Evolutionary conservation across 2,797 vertebrate species (phyloP), one percentile per base, ranked within the genome.

Genomic region (Clarias pachynema): DNA sequence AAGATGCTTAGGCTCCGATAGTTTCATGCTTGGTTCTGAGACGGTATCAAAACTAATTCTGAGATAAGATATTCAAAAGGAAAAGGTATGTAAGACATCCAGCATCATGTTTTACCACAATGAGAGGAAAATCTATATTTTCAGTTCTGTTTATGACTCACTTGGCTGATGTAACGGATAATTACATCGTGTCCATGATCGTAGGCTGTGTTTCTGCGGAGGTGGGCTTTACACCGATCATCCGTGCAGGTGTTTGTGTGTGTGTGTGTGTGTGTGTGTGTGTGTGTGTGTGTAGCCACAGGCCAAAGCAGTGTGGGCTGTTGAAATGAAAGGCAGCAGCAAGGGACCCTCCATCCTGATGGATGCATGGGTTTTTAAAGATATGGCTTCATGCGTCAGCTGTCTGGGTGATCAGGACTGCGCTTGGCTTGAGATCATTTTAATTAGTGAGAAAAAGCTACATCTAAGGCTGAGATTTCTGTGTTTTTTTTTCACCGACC

Each of bases 361-460:
- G 90, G 88, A 89, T 91, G 87, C 89, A 86, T 93, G 90, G 81
- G 88, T 90, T 91, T 92, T 91, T 90, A 88, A 91, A 95, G 93
- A 93, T 93, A 92, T 84, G 88, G 93, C 94, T 94, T 92, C 62
- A 73, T 74, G 91, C 92, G 92, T 93, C 90, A 85, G 89, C 93
- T 91, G 92, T 93, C 92, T 93, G 93, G 90, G 87, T 93, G 92
- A 94, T 94, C 92, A 93, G 90, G 92, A 94, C 93, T 90, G 68
- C 91, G 89, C 92, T 93, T 92, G 92, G 93, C 93, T 90, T 22
- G 37, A 90, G 88, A 89, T 91, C 87, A 86, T 91, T 94, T 93
- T 93, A 90, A 91, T 95, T 93, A 84, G 86, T 90, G 74, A 75
- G 37, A 88, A 93, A 93, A 92, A 89, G 86, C 81, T 86, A 91